Evolutionary conservation across 2,797 vertebrate genomes (phyloP), one percentile per base, ranked within the genome.

Genomic region (Bradypodion ventrale): DNA sequence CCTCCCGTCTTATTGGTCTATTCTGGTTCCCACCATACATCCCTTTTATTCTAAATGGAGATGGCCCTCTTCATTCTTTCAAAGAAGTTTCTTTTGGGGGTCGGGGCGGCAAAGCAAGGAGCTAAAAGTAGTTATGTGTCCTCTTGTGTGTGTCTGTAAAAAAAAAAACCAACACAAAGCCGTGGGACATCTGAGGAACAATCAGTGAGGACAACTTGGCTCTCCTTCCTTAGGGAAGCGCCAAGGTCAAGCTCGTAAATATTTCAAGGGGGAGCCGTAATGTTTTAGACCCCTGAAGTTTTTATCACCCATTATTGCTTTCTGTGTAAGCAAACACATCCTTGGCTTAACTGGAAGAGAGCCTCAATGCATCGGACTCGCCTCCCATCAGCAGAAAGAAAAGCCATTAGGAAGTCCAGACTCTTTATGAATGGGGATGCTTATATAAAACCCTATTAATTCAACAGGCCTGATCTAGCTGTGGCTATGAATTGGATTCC

Each of bases 81-180:
- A 29, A 84, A 63, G 49, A 78, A 75, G 83, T 75, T 83, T 12
- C 9, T 29, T 62, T 75, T 68, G n/a, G n/a, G n/a, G n/a, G n/a
- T n/a, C 80, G 72, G 63, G 32, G 65, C 7, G 35, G 5, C 15
- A 1, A 77, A 56, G 68, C 73, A 66, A 62, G 79, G 85, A 78
- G 21, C 32, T 56, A 16, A 75, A 75, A 52, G 42, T 5, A 29
- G 63, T 3, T n/a, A 16, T 74, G 60, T 8, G 62, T 37, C 65
- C n/a, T n/a, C 56, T 52, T 44, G 32, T 82, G 78, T 40, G n/a
- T 32, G 7, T 63, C 2, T 52, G 63, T 49, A 12, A n/a, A n/a
- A 12, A n/a, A 12, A 40, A 60, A 27, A 46, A 25, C 37, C 4
- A 8, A 82, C n/a, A 74, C 8, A 46, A 59, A 69, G 37, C 40